These are phyloP conservation scores for Calameuta filiformis DNA, from an alignment of 2,888 invertebrate genomes.

Conservation along the genomic window DNA sequence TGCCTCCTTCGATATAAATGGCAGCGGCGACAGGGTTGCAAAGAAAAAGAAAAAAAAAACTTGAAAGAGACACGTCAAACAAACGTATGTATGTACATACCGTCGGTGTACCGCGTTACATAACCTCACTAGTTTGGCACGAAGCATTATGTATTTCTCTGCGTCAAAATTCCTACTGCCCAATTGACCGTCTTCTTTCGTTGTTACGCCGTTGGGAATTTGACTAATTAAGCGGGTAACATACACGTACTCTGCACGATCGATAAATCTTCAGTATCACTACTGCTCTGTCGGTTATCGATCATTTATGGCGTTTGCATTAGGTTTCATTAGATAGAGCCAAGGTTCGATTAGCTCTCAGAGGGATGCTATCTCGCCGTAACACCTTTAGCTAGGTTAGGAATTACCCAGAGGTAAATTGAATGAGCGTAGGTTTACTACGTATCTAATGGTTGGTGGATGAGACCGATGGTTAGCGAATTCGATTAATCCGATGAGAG, in stretches of 20 bases:
- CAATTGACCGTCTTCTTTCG: not conserved
- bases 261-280: not conserved
- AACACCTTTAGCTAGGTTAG: slow-evolving; percentile 10
- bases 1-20: not conserved
- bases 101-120: not conserved
- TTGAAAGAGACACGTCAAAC: not conserved
- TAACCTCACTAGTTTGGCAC: not conserved
- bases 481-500: not conserved
- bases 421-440: not conserved
- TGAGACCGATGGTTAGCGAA: not conserved
- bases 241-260: not conserved
- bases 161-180: not conserved
- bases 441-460: not conserved
- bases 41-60: not conserved
- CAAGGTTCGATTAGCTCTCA: slow-evolving; percentile 35
- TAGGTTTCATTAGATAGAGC: slow-evolving; percentile 36
- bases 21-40: not conserved
- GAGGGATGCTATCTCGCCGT: slow-evolving; percentile 5
- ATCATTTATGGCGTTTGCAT: slow-evolving; percentile 40
- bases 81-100: not conserved
- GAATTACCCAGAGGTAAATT: not conserved
- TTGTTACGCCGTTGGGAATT: not conserved
- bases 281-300: slow-evolving; percentile 37
- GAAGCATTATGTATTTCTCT: not conserved
- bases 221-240: not conserved